Percentiles rank a stretch among this genome's conserved stretches.
phyloP scores from a whole-genome alignment of 2,113 vertebrate genomes.

The Jacana jacana region DNA sequence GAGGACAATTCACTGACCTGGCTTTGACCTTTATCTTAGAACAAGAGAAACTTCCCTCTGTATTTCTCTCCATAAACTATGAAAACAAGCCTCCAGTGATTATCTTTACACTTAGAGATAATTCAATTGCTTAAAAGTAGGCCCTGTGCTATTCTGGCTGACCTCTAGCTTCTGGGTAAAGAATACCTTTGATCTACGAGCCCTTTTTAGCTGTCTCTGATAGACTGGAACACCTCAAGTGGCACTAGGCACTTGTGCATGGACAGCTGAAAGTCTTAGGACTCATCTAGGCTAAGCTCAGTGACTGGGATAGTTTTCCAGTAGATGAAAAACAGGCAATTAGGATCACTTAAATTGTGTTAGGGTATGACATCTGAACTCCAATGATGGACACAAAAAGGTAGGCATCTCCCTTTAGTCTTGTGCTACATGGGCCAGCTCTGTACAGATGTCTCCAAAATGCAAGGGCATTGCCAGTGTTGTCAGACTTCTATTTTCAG shows the following conservation, averaged over 20 bases:
- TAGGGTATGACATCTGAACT: not conserved
- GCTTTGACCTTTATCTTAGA: not conserved
- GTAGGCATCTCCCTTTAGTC: not conserved
- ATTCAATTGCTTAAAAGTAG: not conserved
- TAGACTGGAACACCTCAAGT: not conserved
- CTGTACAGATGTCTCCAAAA: not conserved
- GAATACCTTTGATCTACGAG: not conserved
- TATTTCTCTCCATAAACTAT: not conserved
- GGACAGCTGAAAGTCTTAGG: not conserved
- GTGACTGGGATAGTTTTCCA: not conserved
- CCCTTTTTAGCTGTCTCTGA: not conserved
- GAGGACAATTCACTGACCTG: not conserved
- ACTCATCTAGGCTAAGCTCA: not conserved
- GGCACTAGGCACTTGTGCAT: not conserved
- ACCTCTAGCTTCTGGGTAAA: not conserved
- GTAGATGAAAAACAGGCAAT: not conserved
- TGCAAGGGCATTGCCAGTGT: not conserved
- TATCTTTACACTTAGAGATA: not conserved
- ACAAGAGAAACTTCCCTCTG: not conserved
- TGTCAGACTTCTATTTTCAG: slow-evolving; percentile 47
- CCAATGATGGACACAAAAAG: not conserved
- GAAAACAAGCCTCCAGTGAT: not conserved
- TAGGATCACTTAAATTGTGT: not conserved
- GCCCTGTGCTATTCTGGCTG: not conserved
- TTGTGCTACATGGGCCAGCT: rapidly evolving